Conservation (phyloP, 2,888 invertebrate genomes). For the Drosophila pegasa region DNA sequence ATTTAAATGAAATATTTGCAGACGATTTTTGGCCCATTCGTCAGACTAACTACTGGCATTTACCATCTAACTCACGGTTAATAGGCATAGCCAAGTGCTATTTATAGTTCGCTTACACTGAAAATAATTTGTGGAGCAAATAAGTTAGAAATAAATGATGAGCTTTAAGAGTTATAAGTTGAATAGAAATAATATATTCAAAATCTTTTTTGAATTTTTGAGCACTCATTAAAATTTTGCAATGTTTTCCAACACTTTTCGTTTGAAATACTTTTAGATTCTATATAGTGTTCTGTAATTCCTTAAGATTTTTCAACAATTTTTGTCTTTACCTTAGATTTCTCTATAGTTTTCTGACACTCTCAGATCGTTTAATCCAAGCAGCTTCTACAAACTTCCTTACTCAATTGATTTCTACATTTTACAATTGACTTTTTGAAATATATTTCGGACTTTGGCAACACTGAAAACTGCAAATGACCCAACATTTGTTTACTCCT, state of each 20-base stretch:
- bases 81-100: slow-evolving; percentile 14
- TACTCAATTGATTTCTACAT: slow-evolving; percentile 24
- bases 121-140: not conserved
- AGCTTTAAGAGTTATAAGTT: not conserved
- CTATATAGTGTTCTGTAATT: too few species aligned
- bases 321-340: too few species aligned
- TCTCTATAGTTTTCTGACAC: not conserved
- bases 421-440: slow-evolving; percentile 33
- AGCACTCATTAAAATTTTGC: not conserved
- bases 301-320: not conserved
- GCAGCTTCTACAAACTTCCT: not conserved
- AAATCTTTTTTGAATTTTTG: too few species aligned
- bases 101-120: slow-evolving; percentile 23
- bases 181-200: not conserved
- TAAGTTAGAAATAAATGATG: not conserved
- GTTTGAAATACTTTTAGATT: not conserved
- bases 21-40: slow-evolving; percentile 52
- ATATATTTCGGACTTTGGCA: slow-evolving; percentile 29
- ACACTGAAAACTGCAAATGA: slow-evolving; percentile 59
- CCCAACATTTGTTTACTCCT: slow-evolving; percentile 57
- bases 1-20: slow-evolving; percentile 70
- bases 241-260: not conserved
- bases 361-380: not conserved
- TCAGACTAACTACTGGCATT: slow-evolving; percentile 47
- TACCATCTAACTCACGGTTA: slow-evolving; percentile 29